A percentile compares a stretch with the other conserved stretches of the same genome.
These are phyloP conservation scores for Pseudocheirus occidentalis DNA, from an alignment of 2,797 vertebrate genomes.

Conservation along the genomic window DNA sequence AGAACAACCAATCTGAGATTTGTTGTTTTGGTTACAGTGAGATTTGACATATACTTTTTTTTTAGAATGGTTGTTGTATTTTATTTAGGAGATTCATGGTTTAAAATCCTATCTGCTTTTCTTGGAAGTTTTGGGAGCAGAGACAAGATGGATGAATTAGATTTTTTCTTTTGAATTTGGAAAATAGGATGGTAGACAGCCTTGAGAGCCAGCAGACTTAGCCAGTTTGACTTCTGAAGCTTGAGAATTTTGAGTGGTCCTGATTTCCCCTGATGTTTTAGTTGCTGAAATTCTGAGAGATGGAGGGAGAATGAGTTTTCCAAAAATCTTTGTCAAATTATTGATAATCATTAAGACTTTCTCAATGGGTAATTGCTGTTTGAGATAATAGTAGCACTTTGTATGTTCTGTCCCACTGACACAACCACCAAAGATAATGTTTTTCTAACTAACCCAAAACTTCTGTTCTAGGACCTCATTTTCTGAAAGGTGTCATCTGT, in stretches of 20 bases:
- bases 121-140: neutral
- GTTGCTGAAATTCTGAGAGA: neutral
- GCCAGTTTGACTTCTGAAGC: neutral
- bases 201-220: neutral
- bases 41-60: neutral
- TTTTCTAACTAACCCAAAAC: conserved; percentile 59
- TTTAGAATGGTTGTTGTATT: neutral
- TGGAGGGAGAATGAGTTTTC: neutral
- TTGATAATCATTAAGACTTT: neutral
- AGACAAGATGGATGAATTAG: neutral
- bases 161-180: neutral
- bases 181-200: neutral
- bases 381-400: neutral
- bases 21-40: neutral
- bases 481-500: conserved; percentile 63
- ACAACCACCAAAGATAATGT: conserved; percentile 14
- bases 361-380: neutral
- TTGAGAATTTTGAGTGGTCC: neutral
- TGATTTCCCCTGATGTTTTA: neutral
- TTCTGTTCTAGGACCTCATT: conserved; percentile 68
- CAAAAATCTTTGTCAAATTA: neutral
- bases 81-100: neutral
- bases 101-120: neutral
- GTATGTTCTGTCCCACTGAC: neutral
- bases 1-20: neutral